Evolutionary conservation across 2,113 vertebrate genomes (phyloP).

Genomic region (Cryptomyrus ogoouensis): DNA sequence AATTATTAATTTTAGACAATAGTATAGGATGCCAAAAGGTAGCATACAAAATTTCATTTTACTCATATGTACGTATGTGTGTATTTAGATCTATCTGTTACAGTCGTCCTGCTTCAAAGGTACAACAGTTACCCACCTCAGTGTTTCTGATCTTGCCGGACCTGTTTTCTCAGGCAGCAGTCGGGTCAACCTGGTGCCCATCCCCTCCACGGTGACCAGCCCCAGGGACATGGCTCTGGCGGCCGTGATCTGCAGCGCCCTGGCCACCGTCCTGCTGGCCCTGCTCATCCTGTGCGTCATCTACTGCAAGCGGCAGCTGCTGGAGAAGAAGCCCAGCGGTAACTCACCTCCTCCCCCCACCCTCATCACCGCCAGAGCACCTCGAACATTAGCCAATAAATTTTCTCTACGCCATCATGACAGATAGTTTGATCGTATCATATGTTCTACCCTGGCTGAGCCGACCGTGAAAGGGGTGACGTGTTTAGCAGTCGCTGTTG

Average conservation of each 20-base stretch:
- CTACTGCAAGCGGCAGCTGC: slow-evolving; percentile 93
- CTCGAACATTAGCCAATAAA: background rate
- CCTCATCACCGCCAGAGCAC: background rate
- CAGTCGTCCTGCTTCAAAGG: background rate
- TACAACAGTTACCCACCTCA: background rate
- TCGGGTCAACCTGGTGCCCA: slow-evolving; percentile 87
- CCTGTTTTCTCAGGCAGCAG: slow-evolving; percentile 64
- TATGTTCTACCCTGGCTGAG: background rate
- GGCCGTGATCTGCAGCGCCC: slow-evolving; percentile 88
- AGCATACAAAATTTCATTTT: background rate
- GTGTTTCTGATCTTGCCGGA: background rate
- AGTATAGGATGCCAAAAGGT: background rate
- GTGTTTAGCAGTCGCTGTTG: background rate
- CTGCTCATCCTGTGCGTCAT: slow-evolving; percentile 89
- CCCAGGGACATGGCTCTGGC: slow-evolving; percentile 88
- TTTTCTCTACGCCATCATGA: background rate
- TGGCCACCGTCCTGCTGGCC: slow-evolving; percentile 86
- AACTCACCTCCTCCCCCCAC: slow-evolving; percentile 36
- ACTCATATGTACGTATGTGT: background rate
- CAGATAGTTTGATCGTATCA: background rate
- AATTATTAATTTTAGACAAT: background rate
- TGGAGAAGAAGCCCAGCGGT: slow-evolving; percentile 94
- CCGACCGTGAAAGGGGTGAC: too few species aligned
- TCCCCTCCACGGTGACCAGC: slow-evolving; percentile 78
- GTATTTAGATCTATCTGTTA: background rate